Evolutionary conservation across 2,888 invertebrate species (phyloP).

Genomic region (Tromatobia lineatoria): DNA sequence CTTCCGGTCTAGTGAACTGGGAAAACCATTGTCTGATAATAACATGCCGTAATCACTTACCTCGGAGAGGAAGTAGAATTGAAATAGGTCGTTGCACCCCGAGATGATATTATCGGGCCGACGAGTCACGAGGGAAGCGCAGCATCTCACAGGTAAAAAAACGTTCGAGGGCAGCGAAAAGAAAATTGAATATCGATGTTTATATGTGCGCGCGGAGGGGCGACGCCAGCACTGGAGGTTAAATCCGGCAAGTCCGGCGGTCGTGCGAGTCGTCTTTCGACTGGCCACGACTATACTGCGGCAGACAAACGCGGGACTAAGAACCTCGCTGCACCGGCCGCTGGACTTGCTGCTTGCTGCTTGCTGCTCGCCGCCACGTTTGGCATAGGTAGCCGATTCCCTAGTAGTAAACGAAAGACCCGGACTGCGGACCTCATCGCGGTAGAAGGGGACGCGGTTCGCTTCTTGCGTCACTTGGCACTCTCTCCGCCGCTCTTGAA

Average conservation of each 20-base stretch:
- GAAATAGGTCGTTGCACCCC: slow-evolving; percentile 31
- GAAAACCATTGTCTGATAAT: slow-evolving; percentile 12
- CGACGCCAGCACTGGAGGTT: slow-evolving; percentile 44
- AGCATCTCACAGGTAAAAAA: slow-evolving; percentile 1
- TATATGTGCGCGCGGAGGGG: not conserved
- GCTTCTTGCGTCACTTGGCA: slow-evolving; percentile 65
- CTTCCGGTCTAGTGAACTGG: not conserved
- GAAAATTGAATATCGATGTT: not conserved
- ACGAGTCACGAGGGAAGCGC: slow-evolving; percentile 11
- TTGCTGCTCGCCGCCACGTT: slow-evolving; percentile 32
- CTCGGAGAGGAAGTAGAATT: not conserved
- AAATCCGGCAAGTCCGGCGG: slow-evolving; percentile 62
- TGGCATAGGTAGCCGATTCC: slow-evolving; percentile 44
- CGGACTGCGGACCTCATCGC: not conserved
- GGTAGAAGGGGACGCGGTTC: slow-evolving; percentile 30
- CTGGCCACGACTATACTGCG: slow-evolving; percentile 54
- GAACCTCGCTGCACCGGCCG: slow-evolving; percentile 19
- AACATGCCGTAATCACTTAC: slow-evolving; percentile 24
- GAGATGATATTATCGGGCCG: not conserved
- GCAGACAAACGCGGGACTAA: slow-evolving; percentile 27
- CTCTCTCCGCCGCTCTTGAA: slow-evolving; percentile 57
- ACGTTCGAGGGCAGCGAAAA: not conserved
- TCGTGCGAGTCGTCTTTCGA: slow-evolving; percentile 63
- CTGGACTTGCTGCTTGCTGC: not conserved
- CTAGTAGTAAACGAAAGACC: slow-evolving; percentile 33